Percentiles rank a stretch among this genome's conserved stretches.
These are phyloP conservation scores for Goniozus legneri DNA, from an alignment of 1,140 invertebrate genomes.

Conservation along the genomic window DNA sequence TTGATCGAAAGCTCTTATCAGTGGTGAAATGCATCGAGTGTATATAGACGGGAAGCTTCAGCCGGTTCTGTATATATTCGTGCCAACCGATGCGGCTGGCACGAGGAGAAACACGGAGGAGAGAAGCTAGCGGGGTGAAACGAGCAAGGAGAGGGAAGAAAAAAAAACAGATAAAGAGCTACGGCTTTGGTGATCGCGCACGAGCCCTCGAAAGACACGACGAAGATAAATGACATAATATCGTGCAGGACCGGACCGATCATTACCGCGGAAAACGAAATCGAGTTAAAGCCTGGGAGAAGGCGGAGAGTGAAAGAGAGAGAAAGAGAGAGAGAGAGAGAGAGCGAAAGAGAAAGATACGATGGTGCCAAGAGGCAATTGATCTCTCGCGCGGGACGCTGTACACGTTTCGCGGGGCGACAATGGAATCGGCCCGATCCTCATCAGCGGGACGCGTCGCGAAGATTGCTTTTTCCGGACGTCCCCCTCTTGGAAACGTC, in stretches of 20 bases:
- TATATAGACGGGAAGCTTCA: too few species aligned
- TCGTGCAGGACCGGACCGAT: slow-evolving; percentile 41
- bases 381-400: slow-evolving; percentile 38
- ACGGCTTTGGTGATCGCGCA: slow-evolving; percentile 10
- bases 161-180: slow-evolving; percentile 28
- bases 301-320: too few species aligned
- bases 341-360: too few species aligned
- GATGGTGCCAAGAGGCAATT: slow-evolving; percentile 33
- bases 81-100: too few species aligned
- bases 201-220: slow-evolving; percentile 31
- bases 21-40: slow-evolving; percentile 5
- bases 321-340: too few species aligned
- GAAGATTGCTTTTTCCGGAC: slow-evolving; percentile 35
- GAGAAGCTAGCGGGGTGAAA: neutral
- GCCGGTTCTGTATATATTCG: too few species aligned
- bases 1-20: slow-evolving; percentile 20
- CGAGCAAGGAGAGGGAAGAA: slow-evolving; percentile 11
- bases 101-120: neutral
- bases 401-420: slow-evolving; percentile 38
- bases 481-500: neutral
- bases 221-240: slow-evolving; percentile 55
- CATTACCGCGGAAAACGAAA: slow-evolving; percentile 40
- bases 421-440: slow-evolving; percentile 42
- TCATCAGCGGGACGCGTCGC: slow-evolving; percentile 30
- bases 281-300: slow-evolving; percentile 37